Conservation (phyloP, 1,140 invertebrate genomes). For the Ostrea edulis region DNA sequence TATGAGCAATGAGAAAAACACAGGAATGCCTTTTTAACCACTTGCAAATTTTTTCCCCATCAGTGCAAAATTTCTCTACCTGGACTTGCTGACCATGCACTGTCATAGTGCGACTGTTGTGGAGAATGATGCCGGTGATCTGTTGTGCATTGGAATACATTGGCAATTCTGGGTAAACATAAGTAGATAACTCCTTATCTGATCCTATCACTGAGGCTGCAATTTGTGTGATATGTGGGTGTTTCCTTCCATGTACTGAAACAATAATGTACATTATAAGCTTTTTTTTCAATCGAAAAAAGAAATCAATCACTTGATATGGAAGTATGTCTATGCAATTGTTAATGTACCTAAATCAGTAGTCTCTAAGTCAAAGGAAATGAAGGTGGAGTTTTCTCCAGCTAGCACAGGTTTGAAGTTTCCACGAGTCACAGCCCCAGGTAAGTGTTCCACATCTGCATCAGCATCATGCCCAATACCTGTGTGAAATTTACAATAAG, state of each 20-base stretch:
- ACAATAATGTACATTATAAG: neutral
- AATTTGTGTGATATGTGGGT: constrained; percentile 50
- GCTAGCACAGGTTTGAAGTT: neutral
- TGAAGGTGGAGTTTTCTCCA: neutral
- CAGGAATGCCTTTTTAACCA: no score
- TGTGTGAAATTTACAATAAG: neutral
- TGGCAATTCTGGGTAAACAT: constrained; percentile 36
- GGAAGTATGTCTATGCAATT: neutral
- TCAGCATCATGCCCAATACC: constrained; percentile 38
- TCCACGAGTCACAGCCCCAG: constrained; percentile 17
- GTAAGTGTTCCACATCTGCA: constrained; percentile 37
- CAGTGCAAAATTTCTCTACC: no score
- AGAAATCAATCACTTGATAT: neutral
- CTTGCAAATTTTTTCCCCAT: no score
- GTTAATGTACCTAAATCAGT: constrained; percentile 22
- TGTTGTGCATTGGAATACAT: no score
- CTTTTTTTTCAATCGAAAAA: neutral
- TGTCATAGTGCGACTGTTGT: no score
- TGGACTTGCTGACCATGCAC: no score
- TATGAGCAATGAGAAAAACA: no score
- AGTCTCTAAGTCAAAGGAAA: constrained; percentile 40
- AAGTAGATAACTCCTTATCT: neutral
- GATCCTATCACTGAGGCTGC: constrained; percentile 9
- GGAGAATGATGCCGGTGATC: no score
- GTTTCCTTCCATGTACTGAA: constrained; percentile 41